These are phyloP conservation scores for Phalloptychus januarius DNA, from an alignment of 2,797 vertebrate species.

Conservation along the genomic window DNA sequence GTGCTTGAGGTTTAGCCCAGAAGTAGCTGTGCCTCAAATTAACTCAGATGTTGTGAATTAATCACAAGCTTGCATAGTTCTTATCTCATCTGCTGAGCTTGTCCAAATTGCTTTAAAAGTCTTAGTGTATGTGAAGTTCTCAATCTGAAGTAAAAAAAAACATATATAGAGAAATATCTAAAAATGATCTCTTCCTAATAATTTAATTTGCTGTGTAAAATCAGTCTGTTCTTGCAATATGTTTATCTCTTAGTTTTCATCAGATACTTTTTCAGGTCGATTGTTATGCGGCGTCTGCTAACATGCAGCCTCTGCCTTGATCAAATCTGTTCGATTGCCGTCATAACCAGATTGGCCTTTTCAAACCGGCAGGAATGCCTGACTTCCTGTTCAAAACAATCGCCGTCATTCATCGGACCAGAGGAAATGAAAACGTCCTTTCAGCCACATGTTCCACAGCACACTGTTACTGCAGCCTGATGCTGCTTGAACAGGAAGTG, in stretches of 20 bases:
- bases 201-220: conserved; percentile 21
- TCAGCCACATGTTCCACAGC: conserved; percentile 34
- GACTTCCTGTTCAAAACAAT: conserved; percentile 70
- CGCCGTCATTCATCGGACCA: conserved; percentile 53
- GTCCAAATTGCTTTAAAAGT: neutral
- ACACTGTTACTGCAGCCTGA: conserved; percentile 39
- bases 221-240: neutral
- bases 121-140: neutral
- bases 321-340: conserved; percentile 56
- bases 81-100: neutral
- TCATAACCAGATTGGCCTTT: conserved; percentile 57
- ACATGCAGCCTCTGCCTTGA: conserved; percentile 25
- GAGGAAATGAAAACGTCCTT: conserved; percentile 60
- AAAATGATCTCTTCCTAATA: neutral
- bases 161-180: neutral
- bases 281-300: conserved; percentile 13
- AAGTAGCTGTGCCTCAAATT: neutral
- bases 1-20: neutral
- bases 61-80: neutral
- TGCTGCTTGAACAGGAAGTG: conserved; percentile 61
- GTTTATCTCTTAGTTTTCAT: conserved; percentile 24
- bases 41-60: neutral
- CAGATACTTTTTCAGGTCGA: conserved; percentile 41
- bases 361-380: conserved; percentile 60
- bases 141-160: neutral